Evolutionary conservation across 2,113 vertebrate species (phyloP), one percentile per base, ranked within the genome.

Genomic region (Taxidea taxus): DNA sequence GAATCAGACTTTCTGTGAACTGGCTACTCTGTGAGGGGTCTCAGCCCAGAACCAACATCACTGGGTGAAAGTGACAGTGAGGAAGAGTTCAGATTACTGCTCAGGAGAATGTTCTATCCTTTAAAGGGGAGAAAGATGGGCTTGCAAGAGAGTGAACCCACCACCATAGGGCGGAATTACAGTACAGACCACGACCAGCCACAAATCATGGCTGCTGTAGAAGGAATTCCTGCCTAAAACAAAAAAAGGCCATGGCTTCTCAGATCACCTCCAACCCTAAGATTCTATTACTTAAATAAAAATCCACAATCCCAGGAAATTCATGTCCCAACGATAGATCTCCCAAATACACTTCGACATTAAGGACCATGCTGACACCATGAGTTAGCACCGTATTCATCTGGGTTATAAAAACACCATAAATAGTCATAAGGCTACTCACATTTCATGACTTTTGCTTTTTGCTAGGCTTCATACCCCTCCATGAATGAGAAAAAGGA

Each of bases 141-240:
- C 54, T 49, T 25, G 31, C 42, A 27, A 37, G 37, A 83, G 27
- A 86, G 16, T 3, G 51, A 90, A n/a, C n/a, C 60, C 29, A 60
- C 60, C 39, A 51, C 25, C 9, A 18, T 14, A 25, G 54, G 44
- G 29, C 49, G 7, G 7, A 15, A 31, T 89, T 68, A 82, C 18
- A 85, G 47, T 34, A 15, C 12, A 88, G 85, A 70, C 37, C 85
- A n/a, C 0, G 23, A 75, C 82, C 56, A 49, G 74, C 72, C 72
- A 87, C 68, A 81, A 54, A 91, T n/a, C 15, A 34, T 25, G n/a
- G 37, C 12, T 54, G 27, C 70, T 39, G 18, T 20, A 62, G 70
- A 90, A 90, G 58, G 95, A 82, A 94, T 89, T 60, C 54, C 85
- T 82, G 3, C 62, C 87, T 84, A 78, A 83, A 97, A 96, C 94